Percentiles rank a stretch among this genome's conserved stretches.
Conservation (phyloP, 2,113 vertebrate species). For the Gracilinanus agilis region DNA sequence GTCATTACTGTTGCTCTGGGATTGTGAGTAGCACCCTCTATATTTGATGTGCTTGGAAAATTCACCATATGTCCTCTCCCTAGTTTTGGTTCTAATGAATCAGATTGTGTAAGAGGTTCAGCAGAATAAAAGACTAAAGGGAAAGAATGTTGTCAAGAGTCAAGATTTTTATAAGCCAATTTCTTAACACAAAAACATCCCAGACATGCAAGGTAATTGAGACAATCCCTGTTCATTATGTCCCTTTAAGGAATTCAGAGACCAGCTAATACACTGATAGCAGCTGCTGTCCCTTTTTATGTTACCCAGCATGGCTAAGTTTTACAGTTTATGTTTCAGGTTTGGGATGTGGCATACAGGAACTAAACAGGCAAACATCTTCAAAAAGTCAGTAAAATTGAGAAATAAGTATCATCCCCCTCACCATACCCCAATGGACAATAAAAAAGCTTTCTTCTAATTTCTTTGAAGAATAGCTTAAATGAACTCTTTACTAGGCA, state of each 20-base stretch:
- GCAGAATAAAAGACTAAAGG: neutral
- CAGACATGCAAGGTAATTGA: neutral
- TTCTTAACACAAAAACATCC: neutral
- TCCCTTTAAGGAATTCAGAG: neutral
- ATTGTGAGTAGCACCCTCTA: neutral
- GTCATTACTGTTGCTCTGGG: neutral
- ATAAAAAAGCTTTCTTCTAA: conserved; percentile 13
- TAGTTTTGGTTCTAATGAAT: neutral
- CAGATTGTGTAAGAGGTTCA: neutral
- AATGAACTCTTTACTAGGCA: neutral
- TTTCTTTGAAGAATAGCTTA: conserved; percentile 5
- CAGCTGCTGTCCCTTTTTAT: neutral
- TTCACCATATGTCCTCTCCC: neutral
- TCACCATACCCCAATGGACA: neutral
- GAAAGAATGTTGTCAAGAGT: neutral
- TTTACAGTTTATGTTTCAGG: neutral
- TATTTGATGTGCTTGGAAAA: neutral
- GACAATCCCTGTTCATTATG: neutral
- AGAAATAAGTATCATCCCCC: neutral
- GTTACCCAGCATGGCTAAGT: neutral
- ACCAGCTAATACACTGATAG: neutral
- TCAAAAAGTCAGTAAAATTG: neutral
- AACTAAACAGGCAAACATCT: neutral
- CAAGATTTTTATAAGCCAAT: neutral
- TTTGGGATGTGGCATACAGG: neutral